Evolutionary conservation across 2,113 vertebrate genomes (phyloP).

Genomic region (Amazona guildingii): DNA sequence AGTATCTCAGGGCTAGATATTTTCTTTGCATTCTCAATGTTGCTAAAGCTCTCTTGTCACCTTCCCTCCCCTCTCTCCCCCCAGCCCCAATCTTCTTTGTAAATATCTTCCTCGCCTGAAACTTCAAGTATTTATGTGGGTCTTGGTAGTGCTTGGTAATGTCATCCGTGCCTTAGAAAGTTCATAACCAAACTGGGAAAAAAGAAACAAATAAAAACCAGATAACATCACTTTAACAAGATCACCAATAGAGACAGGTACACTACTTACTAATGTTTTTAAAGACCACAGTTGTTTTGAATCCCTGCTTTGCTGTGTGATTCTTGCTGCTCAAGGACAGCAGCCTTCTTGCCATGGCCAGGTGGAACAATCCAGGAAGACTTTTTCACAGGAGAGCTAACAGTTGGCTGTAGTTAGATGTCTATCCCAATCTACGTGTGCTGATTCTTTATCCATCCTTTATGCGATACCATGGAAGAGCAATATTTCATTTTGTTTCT

Average conservation of each 20-base stretch:
- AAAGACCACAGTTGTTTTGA: neutral
- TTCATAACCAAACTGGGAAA: neutral
- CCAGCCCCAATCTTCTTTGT: neutral
- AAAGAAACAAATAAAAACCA: neutral
- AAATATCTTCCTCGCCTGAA: neutral
- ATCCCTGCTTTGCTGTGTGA: neutral
- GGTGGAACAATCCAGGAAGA: neutral
- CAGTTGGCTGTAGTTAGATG: accelerated
- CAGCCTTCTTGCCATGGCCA: neutral
- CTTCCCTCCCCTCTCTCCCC: neutral
- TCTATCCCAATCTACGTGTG: neutral
- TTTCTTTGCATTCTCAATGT: neutral
- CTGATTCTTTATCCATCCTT: neutral
- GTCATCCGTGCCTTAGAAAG: neutral
- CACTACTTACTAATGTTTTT: neutral
- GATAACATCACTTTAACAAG: neutral
- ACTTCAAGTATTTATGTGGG: neutral
- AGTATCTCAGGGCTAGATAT: neutral
- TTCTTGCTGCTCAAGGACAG: neutral
- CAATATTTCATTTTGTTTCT: neutral
- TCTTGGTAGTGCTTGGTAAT: neutral
- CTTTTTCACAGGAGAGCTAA: neutral
- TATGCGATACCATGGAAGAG: accelerated
- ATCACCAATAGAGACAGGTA: neutral
- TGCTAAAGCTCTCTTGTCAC: neutral